Conservation (phyloP, 2,113 vertebrate genomes). For the Chaenocephalus aceratus region DNA sequence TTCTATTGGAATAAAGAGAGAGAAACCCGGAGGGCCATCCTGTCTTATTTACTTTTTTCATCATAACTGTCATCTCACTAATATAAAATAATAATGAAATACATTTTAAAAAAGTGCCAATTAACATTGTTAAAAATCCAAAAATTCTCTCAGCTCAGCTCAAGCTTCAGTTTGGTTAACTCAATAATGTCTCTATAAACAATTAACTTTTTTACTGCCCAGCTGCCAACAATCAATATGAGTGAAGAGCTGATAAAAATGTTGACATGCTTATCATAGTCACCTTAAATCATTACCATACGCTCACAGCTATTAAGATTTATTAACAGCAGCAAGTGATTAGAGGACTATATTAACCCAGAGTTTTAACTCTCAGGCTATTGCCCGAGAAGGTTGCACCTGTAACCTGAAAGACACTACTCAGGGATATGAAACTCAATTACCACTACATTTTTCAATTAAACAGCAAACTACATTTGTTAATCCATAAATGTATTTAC, state of each 20-base stretch:
- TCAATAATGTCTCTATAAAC: background rate
- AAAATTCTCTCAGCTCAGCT: too few species aligned
- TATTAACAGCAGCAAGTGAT: background rate
- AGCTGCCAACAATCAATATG: background rate
- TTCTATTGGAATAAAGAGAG: slow-evolving; percentile 25
- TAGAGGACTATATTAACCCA: background rate
- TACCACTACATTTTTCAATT: background rate
- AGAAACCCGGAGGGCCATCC: background rate
- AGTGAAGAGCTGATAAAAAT: slow-evolving; percentile 3
- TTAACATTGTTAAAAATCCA: too few species aligned
- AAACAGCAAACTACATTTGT: background rate
- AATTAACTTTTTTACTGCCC: background rate
- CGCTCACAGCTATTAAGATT: background rate
- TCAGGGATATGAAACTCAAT: background rate
- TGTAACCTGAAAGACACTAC: background rate
- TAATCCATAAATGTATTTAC: background rate
- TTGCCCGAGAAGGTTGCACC: background rate
- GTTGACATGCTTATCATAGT: background rate
- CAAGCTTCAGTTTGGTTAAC: background rate
- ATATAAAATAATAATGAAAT: slow-evolving; percentile 15
- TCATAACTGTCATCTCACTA: slow-evolving; percentile 17
- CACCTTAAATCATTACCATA: slow-evolving; percentile 5
- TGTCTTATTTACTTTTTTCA: background rate
- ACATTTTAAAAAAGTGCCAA: background rate
- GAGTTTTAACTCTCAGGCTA: background rate